phyloP scores from a whole-genome alignment of 2,888 invertebrate genomes.

The Chloroclystis v-ata region DNA sequence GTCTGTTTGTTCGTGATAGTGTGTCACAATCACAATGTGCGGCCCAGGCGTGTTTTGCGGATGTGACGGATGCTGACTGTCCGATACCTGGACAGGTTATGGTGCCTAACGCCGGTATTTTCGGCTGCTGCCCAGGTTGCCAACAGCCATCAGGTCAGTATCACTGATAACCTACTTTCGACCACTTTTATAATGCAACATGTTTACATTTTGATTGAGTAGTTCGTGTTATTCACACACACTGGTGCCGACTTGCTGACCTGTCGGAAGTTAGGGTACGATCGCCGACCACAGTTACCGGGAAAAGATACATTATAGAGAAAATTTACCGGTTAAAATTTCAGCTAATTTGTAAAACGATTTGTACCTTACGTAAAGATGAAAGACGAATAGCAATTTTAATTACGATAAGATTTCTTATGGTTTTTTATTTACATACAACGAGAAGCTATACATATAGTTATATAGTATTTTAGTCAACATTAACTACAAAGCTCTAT shows the following conservation, averaged over 20 bases:
- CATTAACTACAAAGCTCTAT: no score
- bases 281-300: constrained; percentile 41
- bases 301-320: constrained; percentile 48
- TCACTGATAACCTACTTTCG: constrained; percentile 5
- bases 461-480: no score
- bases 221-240: constrained; percentile 21
- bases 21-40: constrained; percentile 50
- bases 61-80: constrained; percentile 49
- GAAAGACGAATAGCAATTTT: neutral
- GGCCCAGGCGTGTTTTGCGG: constrained; percentile 59
- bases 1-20: constrained; percentile 26
- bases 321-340: constrained; percentile 39
- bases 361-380: neutral
- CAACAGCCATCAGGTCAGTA: constrained; percentile 30
- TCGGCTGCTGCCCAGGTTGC: constrained; percentile 71
- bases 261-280: constrained; percentile 38
- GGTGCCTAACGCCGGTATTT: constrained; percentile 44
- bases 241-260: constrained; percentile 17
- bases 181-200: neutral
- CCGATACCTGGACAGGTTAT: constrained; percentile 36
- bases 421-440: constrained; percentile 3
- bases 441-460: no score
- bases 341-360: neutral
- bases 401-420: constrained; percentile 7
- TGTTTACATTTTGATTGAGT: constrained; percentile 1